Evolutionary conservation across 1,140 invertebrate species (phyloP), one percentile per base, ranked within the genome.

Genomic region (Bombus impatiens): DNA sequence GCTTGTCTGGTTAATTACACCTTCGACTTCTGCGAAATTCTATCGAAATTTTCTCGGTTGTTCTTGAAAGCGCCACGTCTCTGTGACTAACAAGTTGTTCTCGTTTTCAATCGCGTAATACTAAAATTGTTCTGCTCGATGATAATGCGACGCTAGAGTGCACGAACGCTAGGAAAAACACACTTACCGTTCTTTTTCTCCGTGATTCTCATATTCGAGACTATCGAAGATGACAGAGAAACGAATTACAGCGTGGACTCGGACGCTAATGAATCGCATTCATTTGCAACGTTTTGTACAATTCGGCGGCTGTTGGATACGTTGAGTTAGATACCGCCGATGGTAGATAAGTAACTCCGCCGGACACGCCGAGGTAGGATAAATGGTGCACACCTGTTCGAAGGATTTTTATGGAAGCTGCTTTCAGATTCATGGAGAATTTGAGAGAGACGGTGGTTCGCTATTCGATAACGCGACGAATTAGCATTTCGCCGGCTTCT

Each of bases 321-420:
- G 18, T 25, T 12, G 44, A 80, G 44, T 67, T 68, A 79, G 32
- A 40, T n/a, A 37, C 59, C 35, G 28, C 8, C 62, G 78, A 79
- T 79, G 28, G 42, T 22, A 80, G 78, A 80, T 80, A 80, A 70
- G 65, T n/a, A 40, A 80, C 78, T 37, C 25, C 6, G 18, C 15
- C 35, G 62, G 65, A 70, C 65, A 80, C 78, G 78, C 22, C 15
- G 57, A 65, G 59, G 25, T 53, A 70, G 70, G 78, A 80, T 80
- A 80, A 80, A 80, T 70, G 65, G 78, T 22, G 78, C 78, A 70
- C 78, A 80, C 78, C 78, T 80, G 78, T 80, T 70, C 65, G 2
- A 18, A 12, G 3, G 15, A 80, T 80, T 80, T 70, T 70, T 70
- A 22, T 25, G 15, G 25, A 10, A 15, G 25, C 4, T 6, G 62